Percentiles rank a stretch among this genome's conserved stretches.
phyloP scores from a whole-genome alignment of 2,113 vertebrate genomes.

The Malaclemys terrapin region DNA sequence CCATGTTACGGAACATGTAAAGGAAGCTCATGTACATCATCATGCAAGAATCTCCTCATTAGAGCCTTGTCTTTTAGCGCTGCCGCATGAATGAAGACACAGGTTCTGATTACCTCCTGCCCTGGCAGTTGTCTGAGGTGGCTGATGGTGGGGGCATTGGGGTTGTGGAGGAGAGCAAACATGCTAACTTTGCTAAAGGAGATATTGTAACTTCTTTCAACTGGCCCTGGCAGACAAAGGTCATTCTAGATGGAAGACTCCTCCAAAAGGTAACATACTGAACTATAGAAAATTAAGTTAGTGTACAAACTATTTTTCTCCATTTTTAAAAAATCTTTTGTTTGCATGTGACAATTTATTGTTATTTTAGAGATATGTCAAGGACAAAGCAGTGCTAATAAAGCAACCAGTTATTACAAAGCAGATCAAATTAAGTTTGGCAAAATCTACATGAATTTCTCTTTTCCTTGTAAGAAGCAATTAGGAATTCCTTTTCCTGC shows the following conservation, averaged over 20 bases:
- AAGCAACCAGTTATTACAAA: slow-evolving; percentile 23
- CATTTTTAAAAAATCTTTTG: not conserved
- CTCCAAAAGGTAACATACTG: slow-evolving; percentile 88
- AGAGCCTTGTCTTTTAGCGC: slow-evolving; percentile 80
- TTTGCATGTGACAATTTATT: not conserved
- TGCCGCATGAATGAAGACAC: slow-evolving; percentile 96
- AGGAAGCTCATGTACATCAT: not conserved
- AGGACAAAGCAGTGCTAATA: not conserved
- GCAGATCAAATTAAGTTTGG: not conserved
- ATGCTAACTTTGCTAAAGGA: slow-evolving; percentile 70
- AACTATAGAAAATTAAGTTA: not conserved
- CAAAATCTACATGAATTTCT: not conserved
- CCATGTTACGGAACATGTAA: not conserved
- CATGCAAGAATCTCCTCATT: not conserved
- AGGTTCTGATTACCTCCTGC: slow-evolving; percentile 84
- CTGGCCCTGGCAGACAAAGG: slow-evolving; percentile 94
- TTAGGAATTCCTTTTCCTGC: not conserved
- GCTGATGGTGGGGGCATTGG: slow-evolving; percentile 92
- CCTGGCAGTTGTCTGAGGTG: slow-evolving; percentile 89
- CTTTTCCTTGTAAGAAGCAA: not conserved
- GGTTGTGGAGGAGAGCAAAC: slow-evolving; percentile 87
- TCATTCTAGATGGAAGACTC: slow-evolving; percentile 82
- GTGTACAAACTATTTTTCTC: not conserved
- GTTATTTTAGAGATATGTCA: not conserved
- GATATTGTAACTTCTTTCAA: slow-evolving; percentile 89